Conservation (phyloP, 2,888 invertebrate species). For the Athripsodes cinereus region DNA sequence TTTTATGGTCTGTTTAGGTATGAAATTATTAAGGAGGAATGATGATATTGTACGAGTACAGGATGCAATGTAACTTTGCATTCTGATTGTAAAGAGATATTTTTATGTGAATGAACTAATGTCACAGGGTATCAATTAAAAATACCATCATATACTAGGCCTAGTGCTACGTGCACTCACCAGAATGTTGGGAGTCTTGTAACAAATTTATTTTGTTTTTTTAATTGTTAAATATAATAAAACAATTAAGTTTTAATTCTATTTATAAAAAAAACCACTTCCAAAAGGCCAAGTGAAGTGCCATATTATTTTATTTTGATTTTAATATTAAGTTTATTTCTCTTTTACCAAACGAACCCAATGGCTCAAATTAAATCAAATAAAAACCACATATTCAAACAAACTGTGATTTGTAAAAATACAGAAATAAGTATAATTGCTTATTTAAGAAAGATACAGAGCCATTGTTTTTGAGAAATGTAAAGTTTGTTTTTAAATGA, state of each 20-base stretch:
- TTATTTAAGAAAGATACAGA: too few relatives aligned
- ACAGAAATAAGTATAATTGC: too few relatives aligned
- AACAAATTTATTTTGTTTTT: background rate
- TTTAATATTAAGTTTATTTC: background rate
- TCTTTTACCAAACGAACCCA: too few relatives aligned
- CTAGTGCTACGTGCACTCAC: background rate
- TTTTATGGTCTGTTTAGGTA: conserved; percentile 16
- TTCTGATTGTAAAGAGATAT: conserved; percentile 19
- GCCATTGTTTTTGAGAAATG: too few relatives aligned
- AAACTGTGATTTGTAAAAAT: too few relatives aligned
- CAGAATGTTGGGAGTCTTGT: background rate
- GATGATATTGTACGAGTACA: conserved; percentile 13
- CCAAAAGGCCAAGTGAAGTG: background rate
- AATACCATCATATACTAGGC: conserved; percentile 20
- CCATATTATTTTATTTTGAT: background rate
- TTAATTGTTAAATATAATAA: too few relatives aligned
- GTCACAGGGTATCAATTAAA: conserved; percentile 27
- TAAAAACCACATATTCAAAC: too few relatives aligned
- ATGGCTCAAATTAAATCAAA: too few relatives aligned
- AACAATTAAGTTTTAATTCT: background rate
- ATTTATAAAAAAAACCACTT: background rate
- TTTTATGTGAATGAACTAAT: conserved; percentile 23
- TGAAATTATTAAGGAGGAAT: conserved; percentile 6
- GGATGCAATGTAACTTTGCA: conserved; percentile 14
- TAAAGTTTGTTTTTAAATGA: too few relatives aligned